These are phyloP conservation scores for Daphoenositta chrysoptera DNA, from an alignment of 2,113 vertebrate species.

Conservation along the genomic window DNA sequence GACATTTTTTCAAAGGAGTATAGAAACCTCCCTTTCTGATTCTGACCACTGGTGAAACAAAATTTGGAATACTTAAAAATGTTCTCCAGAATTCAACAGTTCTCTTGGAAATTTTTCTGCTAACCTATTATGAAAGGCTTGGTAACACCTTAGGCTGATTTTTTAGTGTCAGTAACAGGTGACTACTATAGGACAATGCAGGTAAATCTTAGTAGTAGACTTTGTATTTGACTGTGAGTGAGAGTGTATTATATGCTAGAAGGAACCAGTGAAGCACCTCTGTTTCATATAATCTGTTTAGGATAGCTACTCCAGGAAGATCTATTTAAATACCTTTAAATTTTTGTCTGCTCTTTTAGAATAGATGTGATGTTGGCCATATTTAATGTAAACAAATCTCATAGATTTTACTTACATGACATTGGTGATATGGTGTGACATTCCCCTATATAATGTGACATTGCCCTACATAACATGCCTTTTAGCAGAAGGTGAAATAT, in stretches of 20 bases:
- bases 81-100: not conserved
- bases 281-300: not conserved
- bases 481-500: not conserved
- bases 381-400: not conserved
- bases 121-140: not conserved
- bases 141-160: not conserved
- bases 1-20: not conserved
- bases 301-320: not conserved
- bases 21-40: not conserved
- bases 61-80: not conserved
- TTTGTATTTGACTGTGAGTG: not conserved
- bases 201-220: not conserved
- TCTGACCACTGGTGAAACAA: not conserved
- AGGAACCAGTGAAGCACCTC: not conserved
- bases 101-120: not conserved
- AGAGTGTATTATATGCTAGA: not conserved
- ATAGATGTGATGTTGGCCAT: not conserved
- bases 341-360: not conserved
- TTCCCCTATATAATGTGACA: not conserved
- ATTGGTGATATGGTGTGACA: rapidly evolving
- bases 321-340: not conserved
- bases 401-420: not conserved
- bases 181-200: not conserved
- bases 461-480: not conserved
- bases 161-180: not conserved